Base-by-base conservation (phyloP, 1,140 invertebrate species). In the Ladona fulva region DNA sequence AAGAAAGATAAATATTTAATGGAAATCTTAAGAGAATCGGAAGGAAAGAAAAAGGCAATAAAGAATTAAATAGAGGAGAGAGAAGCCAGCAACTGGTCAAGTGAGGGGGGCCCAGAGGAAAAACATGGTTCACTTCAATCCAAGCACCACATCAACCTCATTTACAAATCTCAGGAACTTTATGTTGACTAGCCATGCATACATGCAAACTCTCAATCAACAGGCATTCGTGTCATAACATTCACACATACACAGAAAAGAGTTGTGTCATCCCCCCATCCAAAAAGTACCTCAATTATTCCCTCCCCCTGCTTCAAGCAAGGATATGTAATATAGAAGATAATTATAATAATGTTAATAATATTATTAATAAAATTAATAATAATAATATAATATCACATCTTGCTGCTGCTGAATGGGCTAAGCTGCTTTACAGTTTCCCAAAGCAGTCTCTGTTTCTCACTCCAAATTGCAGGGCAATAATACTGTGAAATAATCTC, bases 91-190 rank as follows among this genome's bases (percentile, higher is more conserved):
- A 66, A 22, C 52, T 66, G 52, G 29, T 66, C n/a, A 22, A 66
- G 52, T 6, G 52, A 12, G 52, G 52, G n/a, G 3, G 29, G 29
- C 22, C 25, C 74, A 25, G 25, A 74, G 11, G 42, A 76, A 25
- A 66, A 66, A 3, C 14, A 16, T 22, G 77, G 76, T 78, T 78
- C 78, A 79, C 37, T 79, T 73, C 76, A 78, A 80, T 77, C n/a
- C 75, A 80, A 80, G 79, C 79, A 79, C 77, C 78, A 79, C 79
- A 76, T 76, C 44, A 78, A 25, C 37, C 52, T 19, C 77, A 77
- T 77, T 77, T 80, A 80, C 42, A 80, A 80, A 78, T 80, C 79
- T 79, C 79, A 80, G 79, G 79, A 80, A 80, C 79, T 80, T 78
- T 78, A 80, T 79, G 78, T 79, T 80, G 79, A 80, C 79, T 80